phyloP scores from a whole-genome alignment of 1,140 invertebrate species.

The Nephotettix cincticeps region DNA sequence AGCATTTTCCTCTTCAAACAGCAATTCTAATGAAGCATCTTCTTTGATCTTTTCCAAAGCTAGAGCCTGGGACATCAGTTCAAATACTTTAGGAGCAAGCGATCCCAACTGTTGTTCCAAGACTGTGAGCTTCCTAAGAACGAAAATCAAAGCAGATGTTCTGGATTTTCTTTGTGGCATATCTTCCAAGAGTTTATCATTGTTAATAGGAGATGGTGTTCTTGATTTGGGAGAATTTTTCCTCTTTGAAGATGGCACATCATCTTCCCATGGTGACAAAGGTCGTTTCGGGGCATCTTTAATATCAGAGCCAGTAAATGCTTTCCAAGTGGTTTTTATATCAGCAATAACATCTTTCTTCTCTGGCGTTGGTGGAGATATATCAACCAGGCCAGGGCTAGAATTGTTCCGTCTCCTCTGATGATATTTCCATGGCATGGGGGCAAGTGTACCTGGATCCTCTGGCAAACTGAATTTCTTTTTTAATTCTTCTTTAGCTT shows the following conservation, averaged over 20 bases:
- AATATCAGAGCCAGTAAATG: constrained; percentile 40
- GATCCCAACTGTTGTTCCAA: constrained; percentile 78
- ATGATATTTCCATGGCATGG: constrained; percentile 5
- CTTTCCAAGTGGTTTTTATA: constrained; percentile 43
- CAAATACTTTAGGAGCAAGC: constrained; percentile 72
- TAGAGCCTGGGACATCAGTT: constrained; percentile 68
- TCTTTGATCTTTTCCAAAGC: constrained; percentile 69
- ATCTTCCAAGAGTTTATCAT: background rate
- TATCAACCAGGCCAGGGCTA: constrained; percentile 7
- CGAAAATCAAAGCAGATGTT: constrained; percentile 55
- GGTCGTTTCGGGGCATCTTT: constrained; percentile 34
- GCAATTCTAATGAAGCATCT: constrained; percentile 68
- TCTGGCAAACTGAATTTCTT: constrained; percentile 47
- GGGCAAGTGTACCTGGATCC: background rate
- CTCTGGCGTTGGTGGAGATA: constrained; percentile 30
- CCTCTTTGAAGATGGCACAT: background rate
- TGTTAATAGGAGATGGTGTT: background rate
- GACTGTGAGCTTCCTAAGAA: constrained; percentile 71
- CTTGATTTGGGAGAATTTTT: background rate
- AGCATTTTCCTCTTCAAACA: constrained; percentile 66
- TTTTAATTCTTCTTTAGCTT: constrained; percentile 56
- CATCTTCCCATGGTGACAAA: constrained; percentile 40
- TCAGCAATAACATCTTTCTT: constrained; percentile 38
- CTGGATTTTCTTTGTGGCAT: constrained; percentile 20
- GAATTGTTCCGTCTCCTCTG: constrained; percentile 13